Evolutionary conservation across 2,888 invertebrate species (phyloP), one percentile per base, ranked within the genome.

Genomic region (Cotesia congregata): DNA sequence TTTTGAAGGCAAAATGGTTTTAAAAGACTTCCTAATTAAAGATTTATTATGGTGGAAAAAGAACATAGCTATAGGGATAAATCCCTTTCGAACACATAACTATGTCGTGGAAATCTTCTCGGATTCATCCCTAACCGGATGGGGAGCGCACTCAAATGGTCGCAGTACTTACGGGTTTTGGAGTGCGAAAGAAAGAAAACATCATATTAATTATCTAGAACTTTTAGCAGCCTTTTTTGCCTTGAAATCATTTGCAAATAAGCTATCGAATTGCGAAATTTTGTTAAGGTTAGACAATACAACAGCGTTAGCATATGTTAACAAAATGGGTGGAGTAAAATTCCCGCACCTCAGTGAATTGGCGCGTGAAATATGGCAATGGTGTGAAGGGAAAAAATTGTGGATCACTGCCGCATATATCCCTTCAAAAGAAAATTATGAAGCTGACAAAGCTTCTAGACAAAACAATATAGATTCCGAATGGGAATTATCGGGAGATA

Each of bases 311-410:
- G 70, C 80, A 1, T 82, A 82, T 9, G 73, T 82, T 7, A 81
- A 80, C 64, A 77, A 74, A 41, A 81, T 82, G 78, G 80, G 81
- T 1, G 80, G 81, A n/a, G 69, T 80, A 30, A 79, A 79, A 69
- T 79, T 61, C 30, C 76, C 77, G 9, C 41, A 76, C 12, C 74
- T 82, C 5, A 64, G 76, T 61, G 65, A 74, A 6, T 59, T 76
- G 12, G 72, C 82, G 0, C 75, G 73, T 61, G 50, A 77, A 3
- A 73, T 82, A 1, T 81, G 80, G 81, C 64, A 78, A 30, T 81
- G 80, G 80, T 82, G 81, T 39, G 76, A 77, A 30, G 38, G 17
- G 6, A 72, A 76, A 72, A 61, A 78, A 30, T 74, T 82, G 62
- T 79, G 78, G 74, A 76, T 82, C 3, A 77, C 79, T 20, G 82